Evolutionary conservation across 2,113 vertebrate genomes (phyloP), one percentile per base, ranked within the genome.

Genomic region (Noctilio leporinus): DNA sequence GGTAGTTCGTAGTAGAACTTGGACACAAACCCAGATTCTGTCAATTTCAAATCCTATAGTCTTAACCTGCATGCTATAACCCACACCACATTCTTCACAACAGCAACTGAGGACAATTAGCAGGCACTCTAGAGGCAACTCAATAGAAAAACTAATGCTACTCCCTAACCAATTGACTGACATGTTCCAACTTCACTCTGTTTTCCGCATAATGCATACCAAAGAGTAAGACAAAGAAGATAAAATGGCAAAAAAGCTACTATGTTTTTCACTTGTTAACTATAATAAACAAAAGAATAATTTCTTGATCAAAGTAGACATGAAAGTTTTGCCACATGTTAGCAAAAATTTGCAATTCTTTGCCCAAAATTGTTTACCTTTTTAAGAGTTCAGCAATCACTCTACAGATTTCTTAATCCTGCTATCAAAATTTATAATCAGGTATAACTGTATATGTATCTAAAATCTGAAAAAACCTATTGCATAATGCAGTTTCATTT

Each of bases 391-490:
- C 70, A 64, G 40, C 26, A 49, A 59, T 78, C 19, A 55, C 7
- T 81, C 28, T 35, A 86, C 30, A 86, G 49, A 93, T 33, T 94
- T 72, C 59, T 81, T 93, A 94, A 19, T 2, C 30, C 2, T 51
- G 49, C 30, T 26, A 90, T 90, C 53, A 64, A 87, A 97, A 94
- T 92, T 93, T 96, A 95, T 7, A 82, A 72, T 90, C 76, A 82
- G 12, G 75, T 94, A 73, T 94, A 96, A 92, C 93, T 89, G 80
- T 95, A 77, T 89, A 94, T 30, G 0, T 90, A 97, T 86, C 10
- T 86, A 95, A 97, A 93, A 86, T 88, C 69, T 93, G 75, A 69
- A 96, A 87, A 94, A 95, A 94, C 15, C 49, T 95, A 69, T 95
- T 93, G 53, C 73, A 85, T 96, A 96, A 89, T 33, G 20, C 28